These are phyloP conservation scores for Capitulum mitella DNA, from an alignment of 2,888 invertebrate species.

Conservation along the genomic window DNA sequence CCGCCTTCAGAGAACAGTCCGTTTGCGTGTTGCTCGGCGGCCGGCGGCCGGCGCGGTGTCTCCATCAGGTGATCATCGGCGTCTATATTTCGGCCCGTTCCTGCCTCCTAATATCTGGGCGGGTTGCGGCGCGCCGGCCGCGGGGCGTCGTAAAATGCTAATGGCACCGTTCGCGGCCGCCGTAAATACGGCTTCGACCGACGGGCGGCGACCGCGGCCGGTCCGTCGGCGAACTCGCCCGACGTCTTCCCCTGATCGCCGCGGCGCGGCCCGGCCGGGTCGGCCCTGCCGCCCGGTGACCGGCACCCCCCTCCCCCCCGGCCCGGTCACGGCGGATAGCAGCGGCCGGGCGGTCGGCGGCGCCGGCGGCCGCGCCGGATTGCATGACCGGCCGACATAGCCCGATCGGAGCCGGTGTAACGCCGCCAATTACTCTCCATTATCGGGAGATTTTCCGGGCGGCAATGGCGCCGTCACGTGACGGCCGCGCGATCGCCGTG, in stretches of 20 bases:
- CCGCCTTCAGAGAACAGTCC: background rate
- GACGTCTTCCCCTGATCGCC: no score
- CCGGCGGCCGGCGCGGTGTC: background rate
- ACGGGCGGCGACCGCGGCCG: background rate
- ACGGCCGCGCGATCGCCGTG: background rate
- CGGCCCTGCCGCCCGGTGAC: no score
- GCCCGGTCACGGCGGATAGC: background rate
- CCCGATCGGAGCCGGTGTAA: background rate
- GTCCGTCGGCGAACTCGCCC: background rate
- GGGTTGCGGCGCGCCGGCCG: background rate
- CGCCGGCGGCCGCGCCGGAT: slow-evolving; percentile 8
- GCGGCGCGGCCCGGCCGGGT: background rate
- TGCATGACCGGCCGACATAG: background rate
- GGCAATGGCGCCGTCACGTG: background rate
- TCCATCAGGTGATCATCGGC: background rate
- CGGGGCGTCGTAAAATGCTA: background rate
- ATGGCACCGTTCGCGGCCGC: background rate
- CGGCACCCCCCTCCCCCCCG: background rate
- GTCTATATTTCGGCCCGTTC: background rate
- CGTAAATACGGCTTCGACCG: background rate
- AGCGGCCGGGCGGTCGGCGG: background rate
- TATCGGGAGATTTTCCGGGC: background rate
- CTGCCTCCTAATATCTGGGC: background rate
- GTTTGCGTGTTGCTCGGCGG: background rate
- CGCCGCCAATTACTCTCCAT: background rate